Evolutionary conservation across 2,797 vertebrate genomes (phyloP).

Genomic region (Mormyrus hasselquistii): DNA sequence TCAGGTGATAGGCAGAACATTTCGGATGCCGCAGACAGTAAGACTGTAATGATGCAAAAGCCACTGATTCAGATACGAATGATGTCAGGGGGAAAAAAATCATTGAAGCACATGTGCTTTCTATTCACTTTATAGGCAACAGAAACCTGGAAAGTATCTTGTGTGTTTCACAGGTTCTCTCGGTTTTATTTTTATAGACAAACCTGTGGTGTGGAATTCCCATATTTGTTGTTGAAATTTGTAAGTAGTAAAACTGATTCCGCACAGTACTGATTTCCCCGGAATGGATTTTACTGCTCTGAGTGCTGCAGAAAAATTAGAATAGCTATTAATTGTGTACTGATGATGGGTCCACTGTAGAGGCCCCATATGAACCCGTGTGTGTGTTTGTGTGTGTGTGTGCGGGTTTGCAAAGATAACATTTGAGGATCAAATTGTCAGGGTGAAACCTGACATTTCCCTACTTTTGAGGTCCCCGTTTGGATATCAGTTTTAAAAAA

Average conservation of each 20-base stretch:
- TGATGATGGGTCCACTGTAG: not conserved
- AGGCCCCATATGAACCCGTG: not conserved
- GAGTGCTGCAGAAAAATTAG: not conserved
- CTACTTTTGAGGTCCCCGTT: too few species aligned
- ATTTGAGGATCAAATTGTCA: too few species aligned
- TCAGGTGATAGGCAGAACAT: not conserved
- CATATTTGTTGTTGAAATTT: not conserved
- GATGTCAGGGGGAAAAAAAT: not conserved
- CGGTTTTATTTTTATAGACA: not conserved
- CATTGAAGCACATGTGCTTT: constrained; percentile 22
- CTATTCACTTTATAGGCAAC: constrained; percentile 22
- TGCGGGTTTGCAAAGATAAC: too few species aligned
- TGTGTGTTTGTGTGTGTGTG: not conserved
- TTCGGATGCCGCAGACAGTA: not conserved
- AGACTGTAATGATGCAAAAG: not conserved
- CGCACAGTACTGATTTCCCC: not conserved
- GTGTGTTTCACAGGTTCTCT: not conserved
- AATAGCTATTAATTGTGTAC: not conserved
- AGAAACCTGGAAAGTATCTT: not conserved
- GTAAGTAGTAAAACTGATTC: not conserved
- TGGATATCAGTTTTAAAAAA: too few species aligned
- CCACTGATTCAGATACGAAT: not conserved
- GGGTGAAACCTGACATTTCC: too few species aligned
- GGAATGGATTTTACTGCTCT: not conserved
- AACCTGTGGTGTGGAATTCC: not conserved